phyloP scores from a whole-genome alignment of 2,113 vertebrate genomes.

The Conger conger region DNA sequence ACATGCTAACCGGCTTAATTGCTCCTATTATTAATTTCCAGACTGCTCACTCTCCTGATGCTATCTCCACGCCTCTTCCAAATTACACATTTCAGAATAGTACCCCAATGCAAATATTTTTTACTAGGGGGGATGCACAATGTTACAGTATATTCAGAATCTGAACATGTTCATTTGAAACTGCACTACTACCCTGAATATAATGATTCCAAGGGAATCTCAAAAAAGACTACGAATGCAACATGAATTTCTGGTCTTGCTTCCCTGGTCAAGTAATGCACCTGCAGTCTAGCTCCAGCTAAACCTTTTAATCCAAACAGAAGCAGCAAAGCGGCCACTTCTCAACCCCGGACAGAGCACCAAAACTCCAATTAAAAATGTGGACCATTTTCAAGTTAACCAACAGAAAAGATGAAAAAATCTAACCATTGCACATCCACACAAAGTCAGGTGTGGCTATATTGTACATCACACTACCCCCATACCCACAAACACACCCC shows the following conservation, averaged over 20 bases:
- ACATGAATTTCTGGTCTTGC: neutral
- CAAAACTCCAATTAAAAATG: neutral
- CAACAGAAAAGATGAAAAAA: neutral
- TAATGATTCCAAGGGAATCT: neutral
- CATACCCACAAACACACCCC: no score
- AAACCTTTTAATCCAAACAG: neutral
- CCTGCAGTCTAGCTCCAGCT: neutral
- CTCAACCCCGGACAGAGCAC: neutral
- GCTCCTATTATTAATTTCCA: slow-evolving; percentile 32
- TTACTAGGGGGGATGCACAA: no score
- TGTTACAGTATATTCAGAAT: no score
- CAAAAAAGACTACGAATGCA: neutral
- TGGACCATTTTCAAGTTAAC: neutral
- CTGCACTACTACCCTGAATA: neutral
- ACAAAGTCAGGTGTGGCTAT: neutral
- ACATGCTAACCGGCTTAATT: slow-evolving; percentile 35
- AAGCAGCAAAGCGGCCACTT: neutral
- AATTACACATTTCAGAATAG: neutral
- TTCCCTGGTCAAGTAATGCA: neutral
- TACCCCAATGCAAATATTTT: neutral
- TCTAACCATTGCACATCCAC: neutral
- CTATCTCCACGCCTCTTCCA: neutral
- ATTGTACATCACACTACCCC: neutral
- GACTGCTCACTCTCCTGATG: neutral
- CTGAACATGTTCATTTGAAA: neutral